Evolutionary conservation across 1,140 invertebrate genomes (phyloP), one percentile per base, ranked within the genome.

Genomic region (Anastrepha ludens): DNA sequence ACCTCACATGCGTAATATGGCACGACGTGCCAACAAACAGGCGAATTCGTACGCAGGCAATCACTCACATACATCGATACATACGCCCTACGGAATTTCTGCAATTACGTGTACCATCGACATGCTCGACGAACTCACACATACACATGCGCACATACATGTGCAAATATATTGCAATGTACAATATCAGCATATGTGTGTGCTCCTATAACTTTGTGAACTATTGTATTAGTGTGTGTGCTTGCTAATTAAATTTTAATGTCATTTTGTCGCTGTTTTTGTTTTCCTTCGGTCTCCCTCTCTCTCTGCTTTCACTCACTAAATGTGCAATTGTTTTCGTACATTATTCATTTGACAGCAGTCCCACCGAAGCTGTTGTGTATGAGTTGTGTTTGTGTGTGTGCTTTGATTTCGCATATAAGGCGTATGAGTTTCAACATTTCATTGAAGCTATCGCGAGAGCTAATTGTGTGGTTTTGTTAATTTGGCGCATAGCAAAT

Each of bases 161-260:
- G 7, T 58, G 11, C 65, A 67, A 67, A 67, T 7, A 8, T 8
- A 58, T 58, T 58, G 55, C 55, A 8, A 6, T 20, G 65, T 67
- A 39, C 29, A 39, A 3, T 2, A 4, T 20, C 4, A 11, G 65
- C 65, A 65, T n/a, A 9, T 65, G 65, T 7, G 13, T 9, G 65
- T 20, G 65, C 29, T 9, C 11, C 11, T 29, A 29, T 29, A 29
- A 29, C 29, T 29, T 29, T 29, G 29, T 29, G 29, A 29, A 29
- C 29, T 29, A 29, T 29, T 67, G 39, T 29, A 3, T 41, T 8
- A 39, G 11, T 15, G 65, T 67, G 11, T 41, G 20, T 20, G 65
- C 29, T 41, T 67, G 65, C 29, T 67, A 67, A 67, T 67, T 67
- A 67, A 67, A 67, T 67, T 67, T 67, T 67, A 67, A 67, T 67